These are phyloP conservation scores for Drosophila sordidapex DNA, from an alignment of 2,888 invertebrate species.

Conservation along the genomic window DNA sequence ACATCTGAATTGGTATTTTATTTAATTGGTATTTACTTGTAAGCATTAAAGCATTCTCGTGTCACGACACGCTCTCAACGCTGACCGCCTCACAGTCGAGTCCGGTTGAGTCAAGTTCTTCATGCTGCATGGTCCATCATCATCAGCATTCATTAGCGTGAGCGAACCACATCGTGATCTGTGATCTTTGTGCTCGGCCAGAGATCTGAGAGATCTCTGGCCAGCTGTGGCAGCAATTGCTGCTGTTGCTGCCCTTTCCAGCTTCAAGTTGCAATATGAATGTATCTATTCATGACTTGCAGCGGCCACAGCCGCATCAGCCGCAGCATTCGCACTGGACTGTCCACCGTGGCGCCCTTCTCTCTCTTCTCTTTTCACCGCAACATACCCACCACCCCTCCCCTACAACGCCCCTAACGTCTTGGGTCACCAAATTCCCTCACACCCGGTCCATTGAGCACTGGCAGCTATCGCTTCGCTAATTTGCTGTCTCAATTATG, in stretches of 20 bases:
- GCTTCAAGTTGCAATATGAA: slow-evolving; percentile 49
- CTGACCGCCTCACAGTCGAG: slow-evolving; percentile 5
- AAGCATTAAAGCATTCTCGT: slow-evolving; percentile 6
- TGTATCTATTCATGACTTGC: slow-evolving; percentile 67
- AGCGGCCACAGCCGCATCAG: slow-evolving; percentile 17
- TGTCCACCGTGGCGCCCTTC: slow-evolving; percentile 8
- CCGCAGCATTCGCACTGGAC: slow-evolving; percentile 54
- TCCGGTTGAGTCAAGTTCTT: slow-evolving; percentile 12
- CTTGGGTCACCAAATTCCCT: slow-evolving; percentile 30
- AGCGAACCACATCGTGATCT: slow-evolving; percentile 76
- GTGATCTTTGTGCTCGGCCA: slow-evolving; percentile 51
- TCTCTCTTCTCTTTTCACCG: neutral
- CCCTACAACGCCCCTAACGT: neutral
- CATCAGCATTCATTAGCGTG: slow-evolving; percentile 78
- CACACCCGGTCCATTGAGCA: neutral
- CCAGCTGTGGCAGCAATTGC: slow-evolving; percentile 66
- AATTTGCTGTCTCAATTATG: slow-evolving; percentile 63
- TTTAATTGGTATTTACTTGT: neutral
- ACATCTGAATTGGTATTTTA: neutral
- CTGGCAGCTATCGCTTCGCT: slow-evolving; percentile 38
- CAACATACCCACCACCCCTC: neutral
- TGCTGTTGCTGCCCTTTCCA: slow-evolving; percentile 20
- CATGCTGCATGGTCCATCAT: slow-evolving; percentile 62
- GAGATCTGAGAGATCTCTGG: slow-evolving; percentile 23
- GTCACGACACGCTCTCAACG: slow-evolving; percentile 23